Evolutionary conservation across 2,797 vertebrate species (phyloP), one percentile per base, ranked within the genome.

Genomic region (Hemibagrus guttatus): DNA sequence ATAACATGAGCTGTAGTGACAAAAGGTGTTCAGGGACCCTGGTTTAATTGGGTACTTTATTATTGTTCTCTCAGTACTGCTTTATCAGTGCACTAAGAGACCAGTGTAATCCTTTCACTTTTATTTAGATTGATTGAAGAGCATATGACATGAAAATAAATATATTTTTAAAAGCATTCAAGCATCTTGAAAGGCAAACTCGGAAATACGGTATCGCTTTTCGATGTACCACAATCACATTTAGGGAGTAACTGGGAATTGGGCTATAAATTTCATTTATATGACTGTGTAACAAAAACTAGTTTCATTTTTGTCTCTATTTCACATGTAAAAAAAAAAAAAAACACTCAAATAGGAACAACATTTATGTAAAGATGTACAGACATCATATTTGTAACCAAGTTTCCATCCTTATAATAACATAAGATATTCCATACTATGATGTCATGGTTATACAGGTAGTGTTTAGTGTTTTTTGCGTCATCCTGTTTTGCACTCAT

Each of bases 1-100:
- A 84, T 28, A 84, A 31, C n/a, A 75, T 31, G 69, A 54, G 49
- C 46, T n/a, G 17, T 66, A n/a, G n/a, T 78, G 46, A 78, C 84
- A 56, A 68, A 72, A 42, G 58, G n/a, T 76, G 21, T 19, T 76
- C 72, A 85, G 84, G 61, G 84, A 66, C 42, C 58, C n/a, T 52
- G 61, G 46, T 76, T 78, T 85, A 85, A 78, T 78, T 85, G 72
- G 59, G 7, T 35, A 39, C 42, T 54, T 72, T 75, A 83, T 84
- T 78, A 35, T 56, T 85, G 46, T 26, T 78, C 21, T 85, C 46
- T 35, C 17, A 74, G 56, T 66, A 64, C 46, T 64, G 31, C 49
- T 85, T 85, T 54, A 64, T 56, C 56, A 26, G 56, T 39, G 26
- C 35, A n/a, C 58, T 79, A 9, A 3, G 35, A 46, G 79, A 46